phyloP scores from a whole-genome alignment of 1,140 invertebrate genomes.

The Drosophila bocki region DNA sequence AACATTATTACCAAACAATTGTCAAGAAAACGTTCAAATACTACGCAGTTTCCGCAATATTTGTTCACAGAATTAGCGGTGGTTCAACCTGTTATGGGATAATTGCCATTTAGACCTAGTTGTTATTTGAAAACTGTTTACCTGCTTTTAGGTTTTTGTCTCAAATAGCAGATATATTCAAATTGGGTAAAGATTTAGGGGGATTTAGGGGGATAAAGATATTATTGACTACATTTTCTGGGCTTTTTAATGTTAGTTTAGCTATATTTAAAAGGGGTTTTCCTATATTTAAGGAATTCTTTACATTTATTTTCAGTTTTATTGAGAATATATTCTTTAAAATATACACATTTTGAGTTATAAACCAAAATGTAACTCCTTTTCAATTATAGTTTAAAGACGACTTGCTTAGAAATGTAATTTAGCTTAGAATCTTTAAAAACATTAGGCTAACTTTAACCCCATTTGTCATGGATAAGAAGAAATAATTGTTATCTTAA shows the following conservation, averaged over 20 bases:
- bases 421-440: not conserved
- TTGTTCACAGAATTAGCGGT: constrained; percentile 7
- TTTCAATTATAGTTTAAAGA: not conserved
- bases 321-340: too few relatives aligned
- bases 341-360: too few relatives aligned
- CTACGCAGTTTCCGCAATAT: constrained; percentile 10
- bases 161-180: not conserved
- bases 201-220: rapidly evolving
- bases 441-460: not conserved
- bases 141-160: not conserved
- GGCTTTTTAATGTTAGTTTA: not conserved
- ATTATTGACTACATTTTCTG: not conserved
- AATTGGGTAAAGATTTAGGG: not conserved
- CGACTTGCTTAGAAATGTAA: not conserved
- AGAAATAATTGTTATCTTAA: not conserved
- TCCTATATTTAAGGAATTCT: not conserved
- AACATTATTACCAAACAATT: constrained; percentile 9
- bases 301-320: not conserved
- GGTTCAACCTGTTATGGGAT: not conserved
- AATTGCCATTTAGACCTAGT: not conserved
- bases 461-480: not conserved
- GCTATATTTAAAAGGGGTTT: not conserved
- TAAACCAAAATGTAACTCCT: not conserved
- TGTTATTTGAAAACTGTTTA: not conserved
- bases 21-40: constrained; percentile 6